Conservation (phyloP, 2,888 invertebrate genomes). For the Phlogophora meticulosa region DNA sequence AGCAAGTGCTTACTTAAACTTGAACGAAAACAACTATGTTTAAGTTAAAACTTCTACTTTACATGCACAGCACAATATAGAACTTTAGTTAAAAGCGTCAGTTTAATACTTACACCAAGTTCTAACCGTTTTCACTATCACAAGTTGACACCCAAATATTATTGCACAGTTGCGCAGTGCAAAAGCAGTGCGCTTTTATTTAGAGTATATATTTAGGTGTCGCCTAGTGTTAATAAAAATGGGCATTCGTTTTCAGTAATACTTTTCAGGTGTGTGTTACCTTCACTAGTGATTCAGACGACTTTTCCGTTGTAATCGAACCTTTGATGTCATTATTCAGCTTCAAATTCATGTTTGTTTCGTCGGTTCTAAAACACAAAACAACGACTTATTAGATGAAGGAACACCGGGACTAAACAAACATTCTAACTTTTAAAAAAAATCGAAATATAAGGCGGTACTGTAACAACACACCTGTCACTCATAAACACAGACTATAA, state of each 20-base stretch:
- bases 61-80: slow-evolving; percentile 10
- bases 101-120: slow-evolving; percentile 17
- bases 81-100: slow-evolving; percentile 3
- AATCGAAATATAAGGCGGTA: background rate
- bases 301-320: slow-evolving; percentile 74
- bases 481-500: slow-evolving; percentile 71
- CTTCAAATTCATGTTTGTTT: slow-evolving; percentile 86
- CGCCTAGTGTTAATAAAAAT: too few species aligned
- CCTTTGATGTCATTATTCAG: slow-evolving; percentile 84
- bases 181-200: too few species aligned
- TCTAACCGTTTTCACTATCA: background rate
- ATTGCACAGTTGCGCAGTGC: too few species aligned
- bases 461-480: slow-evolving; percentile 72
- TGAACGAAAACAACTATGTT: slow-evolving; percentile 30
- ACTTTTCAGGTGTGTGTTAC: slow-evolving; percentile 63
- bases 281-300: slow-evolving; percentile 81
- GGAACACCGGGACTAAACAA: background rate
- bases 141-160: too few species aligned
- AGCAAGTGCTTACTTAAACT: slow-evolving; percentile 28
- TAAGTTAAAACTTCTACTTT: slow-evolving; percentile 17
- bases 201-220: too few species aligned
- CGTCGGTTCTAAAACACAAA: slow-evolving; percentile 71
- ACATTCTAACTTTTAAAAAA: background rate
- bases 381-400: slow-evolving; percentile 40
- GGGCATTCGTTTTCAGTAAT: slow-evolving; percentile 2